A percentile compares a stretch with the other conserved stretches of the same genome.
These are phyloP conservation scores for Anguilla obscura DNA, from an alignment of 2,797 vertebrate species.

Conservation along the genomic window DNA sequence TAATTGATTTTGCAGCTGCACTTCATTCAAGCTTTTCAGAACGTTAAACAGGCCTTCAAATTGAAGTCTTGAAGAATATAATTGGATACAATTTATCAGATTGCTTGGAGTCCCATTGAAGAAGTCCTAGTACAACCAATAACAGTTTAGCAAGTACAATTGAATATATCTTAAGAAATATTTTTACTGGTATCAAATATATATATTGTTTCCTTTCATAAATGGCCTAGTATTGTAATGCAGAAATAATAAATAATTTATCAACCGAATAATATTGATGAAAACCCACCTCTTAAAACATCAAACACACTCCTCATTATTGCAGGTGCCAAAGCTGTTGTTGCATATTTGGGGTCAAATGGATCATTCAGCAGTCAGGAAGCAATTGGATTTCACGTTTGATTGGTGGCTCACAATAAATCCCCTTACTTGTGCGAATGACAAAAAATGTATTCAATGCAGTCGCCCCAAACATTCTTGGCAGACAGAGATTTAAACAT, in stretches of 20 bases:
- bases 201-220: background rate
- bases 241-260: background rate
- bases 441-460: constrained; percentile 35
- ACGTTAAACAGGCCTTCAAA: background rate
- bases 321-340: background rate
- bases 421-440: constrained; percentile 41
- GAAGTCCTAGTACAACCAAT: background rate
- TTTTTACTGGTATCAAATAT: background rate
- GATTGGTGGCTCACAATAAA: constrained; percentile 45
- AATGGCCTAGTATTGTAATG: background rate
- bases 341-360: constrained; percentile 28
- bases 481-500: background rate
- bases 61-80: background rate
- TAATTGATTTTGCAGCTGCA: background rate
- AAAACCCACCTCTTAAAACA: background rate
- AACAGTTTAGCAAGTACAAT: background rate
- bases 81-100: background rate
- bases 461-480: background rate
- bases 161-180: background rate
- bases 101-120: background rate
- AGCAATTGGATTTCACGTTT: constrained; percentile 51
- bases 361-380: constrained; percentile 34
- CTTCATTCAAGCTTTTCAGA: background rate
- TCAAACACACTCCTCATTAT: background rate
- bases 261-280: background rate